Evolutionary conservation across 2,888 invertebrate species (phyloP), one percentile per base, ranked within the genome.

Genomic region (Drosophila trichaetosa): DNA sequence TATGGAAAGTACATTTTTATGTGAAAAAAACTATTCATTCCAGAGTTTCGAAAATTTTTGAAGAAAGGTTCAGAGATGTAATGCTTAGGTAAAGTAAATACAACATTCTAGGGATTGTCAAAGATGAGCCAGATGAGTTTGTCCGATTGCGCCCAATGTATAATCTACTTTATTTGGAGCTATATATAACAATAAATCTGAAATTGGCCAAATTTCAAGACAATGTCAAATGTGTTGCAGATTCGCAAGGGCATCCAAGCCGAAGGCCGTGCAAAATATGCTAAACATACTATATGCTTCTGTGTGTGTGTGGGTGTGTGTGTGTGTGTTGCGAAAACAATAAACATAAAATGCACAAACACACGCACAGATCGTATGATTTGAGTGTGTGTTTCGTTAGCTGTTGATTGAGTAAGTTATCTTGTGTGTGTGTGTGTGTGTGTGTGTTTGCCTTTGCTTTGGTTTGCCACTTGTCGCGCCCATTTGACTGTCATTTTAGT

Each of bases 401-500:
- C 31, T 59, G 48, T 40, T 40, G 40, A 42, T 16, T 46, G 53
- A 29, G 29, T 31, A 31, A 36, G 49, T 38, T n/a, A 27, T 33
- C 38, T 38, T 51, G 38, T 60, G 36, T 38, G 36, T 29, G 2
- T 48, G 18, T 36, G 4, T 18, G 18, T 36, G 7, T 18, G 24
- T 24, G 7, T 40, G 24, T 8, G 46, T 63, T 74, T 61, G 40
- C 58, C 38, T 51, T 34, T 24, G 57, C 56, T 68, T 72, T 65
- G 46, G 40, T 31, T 74, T 78, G 80, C 62, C 73, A 76, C 80
- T 80, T 75, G 75, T 75, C 72, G 62, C 66, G 49, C 69, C 82
- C 80, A 84, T 85, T 87, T 87, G 77, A 74, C 79, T 76, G 76
- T 66, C 73, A 79, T 79, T 83, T 79, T 74, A 83, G 80, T 76